Evolutionary conservation across 1,140 invertebrate species (phyloP).

Genomic region (Hypothenemus hampei): DNA sequence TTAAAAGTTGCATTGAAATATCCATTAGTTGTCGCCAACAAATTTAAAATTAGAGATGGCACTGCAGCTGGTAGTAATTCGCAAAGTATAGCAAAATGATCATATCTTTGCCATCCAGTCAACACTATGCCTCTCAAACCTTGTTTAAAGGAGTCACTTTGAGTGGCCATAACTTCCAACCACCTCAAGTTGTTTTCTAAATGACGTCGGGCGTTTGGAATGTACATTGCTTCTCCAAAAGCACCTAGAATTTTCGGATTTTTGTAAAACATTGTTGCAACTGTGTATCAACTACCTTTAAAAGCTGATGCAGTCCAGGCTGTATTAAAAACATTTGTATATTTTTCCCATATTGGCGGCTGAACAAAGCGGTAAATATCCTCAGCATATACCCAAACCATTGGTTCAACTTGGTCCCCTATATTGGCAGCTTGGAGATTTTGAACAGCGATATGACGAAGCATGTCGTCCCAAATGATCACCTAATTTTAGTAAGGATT

Average conservation of each 20-base stretch:
- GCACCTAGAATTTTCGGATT: constrained; percentile 53
- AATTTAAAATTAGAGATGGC: constrained; percentile 61
- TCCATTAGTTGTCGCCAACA: constrained; percentile 56
- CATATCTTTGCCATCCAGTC: constrained; percentile 81
- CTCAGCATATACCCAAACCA: constrained; percentile 77
- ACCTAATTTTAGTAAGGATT: constrained; percentile 41
- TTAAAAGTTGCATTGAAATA: constrained; percentile 56
- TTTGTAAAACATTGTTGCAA: neutral
- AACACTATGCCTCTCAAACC: constrained; percentile 63
- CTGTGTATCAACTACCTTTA: constrained; percentile 50
- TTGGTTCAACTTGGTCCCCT: constrained; percentile 73
- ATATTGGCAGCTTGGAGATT: constrained; percentile 64
- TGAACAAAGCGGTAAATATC: constrained; percentile 50
- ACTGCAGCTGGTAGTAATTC: constrained; percentile 83
- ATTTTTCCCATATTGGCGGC: constrained; percentile 70
- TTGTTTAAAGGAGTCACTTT: constrained; percentile 47
- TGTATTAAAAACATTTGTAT: constrained; percentile 72
- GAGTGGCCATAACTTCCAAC: constrained; percentile 54
- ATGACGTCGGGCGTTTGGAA: constrained; percentile 62
- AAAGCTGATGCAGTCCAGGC: constrained; percentile 93
- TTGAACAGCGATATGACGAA: constrained; percentile 66
- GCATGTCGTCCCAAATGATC: constrained; percentile 96
- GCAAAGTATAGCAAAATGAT: constrained; percentile 89
- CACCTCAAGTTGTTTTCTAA: constrained; percentile 68
- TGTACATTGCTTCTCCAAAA: constrained; percentile 70